Evolutionary conservation across 2,113 vertebrate genomes (phyloP).

Genomic region (Oncorhynchus clarkii): DNA sequence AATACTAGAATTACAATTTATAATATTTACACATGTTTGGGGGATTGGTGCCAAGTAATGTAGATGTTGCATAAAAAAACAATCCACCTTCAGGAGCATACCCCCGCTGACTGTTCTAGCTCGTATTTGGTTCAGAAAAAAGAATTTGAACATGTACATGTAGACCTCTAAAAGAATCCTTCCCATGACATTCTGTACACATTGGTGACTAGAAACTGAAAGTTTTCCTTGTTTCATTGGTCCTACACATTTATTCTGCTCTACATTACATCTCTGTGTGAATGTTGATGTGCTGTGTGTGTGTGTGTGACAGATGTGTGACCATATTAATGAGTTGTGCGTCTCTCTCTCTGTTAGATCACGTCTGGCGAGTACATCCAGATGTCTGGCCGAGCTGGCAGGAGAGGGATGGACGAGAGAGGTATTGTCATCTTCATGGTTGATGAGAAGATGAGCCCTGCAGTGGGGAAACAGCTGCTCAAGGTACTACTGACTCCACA

Average conservation of each 20-base stretch:
- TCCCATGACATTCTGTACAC: no score
- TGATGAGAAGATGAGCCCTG: conserved; percentile 98
- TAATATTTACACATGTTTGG: no score
- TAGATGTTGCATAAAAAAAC: not conserved
- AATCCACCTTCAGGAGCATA: not conserved
- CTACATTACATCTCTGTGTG: no score
- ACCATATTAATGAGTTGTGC: not conserved
- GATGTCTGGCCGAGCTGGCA: conserved; percentile 97
- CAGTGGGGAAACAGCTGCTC: conserved; percentile 91
- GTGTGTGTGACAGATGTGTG: no score
- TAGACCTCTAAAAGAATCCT: no score
- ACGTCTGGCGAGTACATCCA: conserved; percentile 98
- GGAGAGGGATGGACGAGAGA: conserved; percentile 97
- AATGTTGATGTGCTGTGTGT: no score
- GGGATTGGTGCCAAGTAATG: no score
- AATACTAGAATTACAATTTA: no score
- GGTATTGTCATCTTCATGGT: conserved; percentile 99
- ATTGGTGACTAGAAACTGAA: no score
- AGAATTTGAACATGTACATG: no score
- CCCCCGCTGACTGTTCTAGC: not conserved
- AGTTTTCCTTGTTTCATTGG: no score
- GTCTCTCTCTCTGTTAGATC: conserved; percentile 73
- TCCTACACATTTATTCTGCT: no score
- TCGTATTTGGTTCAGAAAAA: not conserved
- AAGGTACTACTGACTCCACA: conserved; percentile 77